Percentiles rank a stretch among this genome's conserved stretches.
phyloP scores from a whole-genome alignment of 2,113 vertebrate species.

The Reinhardtius hippoglossoides region DNA sequence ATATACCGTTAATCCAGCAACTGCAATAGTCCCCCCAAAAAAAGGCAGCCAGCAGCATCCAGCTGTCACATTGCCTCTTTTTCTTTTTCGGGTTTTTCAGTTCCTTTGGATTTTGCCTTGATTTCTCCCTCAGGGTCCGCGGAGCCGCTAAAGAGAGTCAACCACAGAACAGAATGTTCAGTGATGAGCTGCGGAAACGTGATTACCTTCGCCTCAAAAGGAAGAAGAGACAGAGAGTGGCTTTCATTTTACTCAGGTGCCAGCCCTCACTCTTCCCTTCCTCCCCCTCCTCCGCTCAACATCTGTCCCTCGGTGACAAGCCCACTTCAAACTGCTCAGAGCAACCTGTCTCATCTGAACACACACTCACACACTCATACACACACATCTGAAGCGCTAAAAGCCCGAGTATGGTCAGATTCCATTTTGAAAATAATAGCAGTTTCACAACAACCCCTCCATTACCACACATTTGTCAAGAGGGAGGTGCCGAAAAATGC shows the following conservation, averaged over 20 bases:
- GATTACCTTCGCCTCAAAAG: constrained; percentile 74
- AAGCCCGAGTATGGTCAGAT: constrained; percentile 67
- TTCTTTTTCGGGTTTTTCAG: constrained; percentile 32
- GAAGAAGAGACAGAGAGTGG: constrained; percentile 53
- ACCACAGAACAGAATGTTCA: constrained; percentile 64
- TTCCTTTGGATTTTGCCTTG: constrained; percentile 68
- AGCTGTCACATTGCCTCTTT: constrained; percentile 43
- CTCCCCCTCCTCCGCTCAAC: constrained; percentile 57
- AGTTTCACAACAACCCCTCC: constrained; percentile 77
- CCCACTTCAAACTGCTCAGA: constrained; percentile 73
- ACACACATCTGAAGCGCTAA: constrained; percentile 74
- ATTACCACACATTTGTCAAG: constrained; percentile 76
- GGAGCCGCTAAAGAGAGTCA: constrained; percentile 65
- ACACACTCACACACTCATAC: constrained; percentile 27
- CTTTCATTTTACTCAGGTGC: constrained; percentile 76
- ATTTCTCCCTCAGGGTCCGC: constrained; percentile 65
- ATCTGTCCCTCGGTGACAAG: constrained; percentile 72
- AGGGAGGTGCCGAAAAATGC: constrained; percentile 52
- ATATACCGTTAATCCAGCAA: neutral
- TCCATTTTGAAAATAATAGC: constrained; percentile 79
- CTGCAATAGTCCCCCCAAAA: neutral
- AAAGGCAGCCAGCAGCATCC: constrained; percentile 36
- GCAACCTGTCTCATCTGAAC: constrained; percentile 68
- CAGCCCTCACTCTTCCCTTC: constrained; percentile 32
- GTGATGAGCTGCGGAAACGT: constrained; percentile 73